Percentiles rank a stretch among this genome's conserved stretches.
Evolutionary conservation across 1,140 invertebrate species (phyloP).

Genomic region (Drosophila sucinea): DNA sequence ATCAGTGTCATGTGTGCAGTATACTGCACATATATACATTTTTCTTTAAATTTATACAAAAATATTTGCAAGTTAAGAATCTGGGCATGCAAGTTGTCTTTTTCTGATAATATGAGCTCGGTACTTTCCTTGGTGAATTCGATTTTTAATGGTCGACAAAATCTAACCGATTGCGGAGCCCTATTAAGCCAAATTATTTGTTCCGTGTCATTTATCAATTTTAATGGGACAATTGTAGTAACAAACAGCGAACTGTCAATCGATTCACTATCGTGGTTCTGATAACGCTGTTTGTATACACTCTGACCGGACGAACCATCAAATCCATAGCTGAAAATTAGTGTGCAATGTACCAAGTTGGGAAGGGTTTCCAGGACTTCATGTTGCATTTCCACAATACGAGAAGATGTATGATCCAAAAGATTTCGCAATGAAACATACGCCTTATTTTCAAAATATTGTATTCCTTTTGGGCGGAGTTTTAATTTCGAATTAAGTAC

Average conservation of each 20-base stretch:
- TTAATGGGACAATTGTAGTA: slow-evolving; percentile 1
- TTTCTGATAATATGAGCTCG: no score
- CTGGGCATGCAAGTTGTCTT: no score
- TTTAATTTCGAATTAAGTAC: no score
- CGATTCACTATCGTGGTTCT: neutral
- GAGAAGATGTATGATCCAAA: slow-evolving; percentile 9
- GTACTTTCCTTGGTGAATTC: no score
- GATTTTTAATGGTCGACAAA: no score
- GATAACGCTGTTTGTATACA: slow-evolving; percentile 9
- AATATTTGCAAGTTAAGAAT: no score
- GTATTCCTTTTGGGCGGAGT: no score
- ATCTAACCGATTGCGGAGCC: no score
- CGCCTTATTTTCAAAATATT: slow-evolving; percentile 7
- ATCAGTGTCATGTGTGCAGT: neutral
- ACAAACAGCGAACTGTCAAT: neutral
- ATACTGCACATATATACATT: neutral
- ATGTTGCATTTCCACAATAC: slow-evolving; percentile 15
- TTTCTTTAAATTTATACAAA: no score
- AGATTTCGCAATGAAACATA: slow-evolving; percentile 12
- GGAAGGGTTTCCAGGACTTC: no score
- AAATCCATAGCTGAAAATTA: no score
- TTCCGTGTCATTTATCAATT: neutral
- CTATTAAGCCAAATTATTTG: neutral
- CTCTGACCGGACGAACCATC: neutral
- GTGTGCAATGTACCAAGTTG: no score